These are phyloP conservation scores for Bacillus rossius DNA, from an alignment of 1,140 invertebrate genomes.

Conservation along the genomic window DNA sequence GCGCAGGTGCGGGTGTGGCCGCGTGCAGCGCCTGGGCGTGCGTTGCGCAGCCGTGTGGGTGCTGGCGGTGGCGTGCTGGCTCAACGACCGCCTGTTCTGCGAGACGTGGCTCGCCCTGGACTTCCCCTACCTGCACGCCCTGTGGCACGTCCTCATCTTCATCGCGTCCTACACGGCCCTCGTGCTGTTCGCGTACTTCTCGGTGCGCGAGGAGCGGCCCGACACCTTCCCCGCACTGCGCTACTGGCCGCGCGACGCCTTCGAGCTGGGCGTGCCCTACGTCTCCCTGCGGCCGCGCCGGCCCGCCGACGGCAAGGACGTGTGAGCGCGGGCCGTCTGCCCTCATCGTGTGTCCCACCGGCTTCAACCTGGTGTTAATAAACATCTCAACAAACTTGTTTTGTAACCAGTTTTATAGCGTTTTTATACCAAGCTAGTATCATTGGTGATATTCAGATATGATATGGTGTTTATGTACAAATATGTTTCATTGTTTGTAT, in stretches of 20 bases:
- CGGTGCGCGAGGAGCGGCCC: conserved; percentile 62
- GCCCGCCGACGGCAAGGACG: too few species aligned
- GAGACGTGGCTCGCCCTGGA: conserved; percentile 67
- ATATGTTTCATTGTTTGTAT: too few species aligned
- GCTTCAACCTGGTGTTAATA: too few species aligned
- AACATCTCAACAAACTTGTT: too few species aligned
- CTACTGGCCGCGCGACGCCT: conserved; percentile 70
- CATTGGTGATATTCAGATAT: too few species aligned
- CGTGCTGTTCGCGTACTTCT: conserved; percentile 72
- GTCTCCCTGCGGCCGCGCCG: conserved; percentile 51
- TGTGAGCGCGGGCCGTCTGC: too few species aligned
- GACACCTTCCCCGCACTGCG: conserved; percentile 59
- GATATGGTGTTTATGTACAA: too few species aligned
- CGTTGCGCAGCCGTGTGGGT: conserved; percentile 59
- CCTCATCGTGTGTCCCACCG: too few species aligned
- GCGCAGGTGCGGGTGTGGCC: conserved; percentile 55
- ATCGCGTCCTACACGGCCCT: conserved; percentile 67
- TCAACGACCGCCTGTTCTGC: conserved; percentile 71
- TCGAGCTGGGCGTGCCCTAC: conserved; percentile 69
- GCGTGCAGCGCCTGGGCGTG: conserved; percentile 59
- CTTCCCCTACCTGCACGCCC: conserved; percentile 72
- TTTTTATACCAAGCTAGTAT: too few species aligned
- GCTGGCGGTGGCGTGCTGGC: conserved; percentile 66
- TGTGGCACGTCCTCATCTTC: conserved; percentile 77
- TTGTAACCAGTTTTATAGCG: too few species aligned